Conservation (phyloP, 2,113 vertebrate genomes). For the Macroglossus sobrinus region DNA sequence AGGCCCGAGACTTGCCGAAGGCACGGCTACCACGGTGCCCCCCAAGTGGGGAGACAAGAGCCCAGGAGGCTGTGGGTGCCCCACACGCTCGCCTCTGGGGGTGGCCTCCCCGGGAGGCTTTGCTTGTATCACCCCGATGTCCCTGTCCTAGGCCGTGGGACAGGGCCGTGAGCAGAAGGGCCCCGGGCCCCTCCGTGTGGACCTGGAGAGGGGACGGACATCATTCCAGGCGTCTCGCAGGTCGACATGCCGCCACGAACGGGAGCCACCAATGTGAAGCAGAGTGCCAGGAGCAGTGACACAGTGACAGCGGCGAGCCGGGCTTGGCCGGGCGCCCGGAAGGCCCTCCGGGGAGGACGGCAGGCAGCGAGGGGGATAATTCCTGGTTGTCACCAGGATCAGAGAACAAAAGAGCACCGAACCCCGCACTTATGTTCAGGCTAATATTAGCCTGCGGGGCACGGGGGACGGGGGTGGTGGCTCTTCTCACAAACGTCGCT, state of each 20-base stretch:
- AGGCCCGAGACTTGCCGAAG: not conserved
- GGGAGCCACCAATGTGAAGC: not conserved
- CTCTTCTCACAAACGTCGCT: not conserved
- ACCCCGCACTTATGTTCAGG: conserved; percentile 6
- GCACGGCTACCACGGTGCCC: not conserved
- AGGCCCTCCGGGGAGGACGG: not conserved
- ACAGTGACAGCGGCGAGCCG: not conserved
- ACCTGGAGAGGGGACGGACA: not conserved
- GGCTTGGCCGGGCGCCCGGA: not conserved
- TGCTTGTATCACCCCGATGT: not conserved
- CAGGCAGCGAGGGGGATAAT: not conserved
- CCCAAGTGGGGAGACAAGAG: not conserved
- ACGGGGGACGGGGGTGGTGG: too few relatives aligned
- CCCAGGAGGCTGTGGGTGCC: not conserved
- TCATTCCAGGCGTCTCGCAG: not conserved
- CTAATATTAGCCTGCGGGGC: conserved; percentile 22
- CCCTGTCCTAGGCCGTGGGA: not conserved
- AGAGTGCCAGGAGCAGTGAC: not conserved
- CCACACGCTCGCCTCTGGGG: rapidly evolving
- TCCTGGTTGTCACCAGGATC: not conserved
- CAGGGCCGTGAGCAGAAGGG: not conserved
- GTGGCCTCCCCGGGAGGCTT: not conserved
- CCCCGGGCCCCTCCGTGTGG: not conserved
- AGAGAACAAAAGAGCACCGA: not conserved
- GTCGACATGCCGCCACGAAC: not conserved